Evolutionary conservation across 2,888 invertebrate species (phyloP), one percentile per base, ranked within the genome.

Genomic region (Pollenia griseotomentosa): DNA sequence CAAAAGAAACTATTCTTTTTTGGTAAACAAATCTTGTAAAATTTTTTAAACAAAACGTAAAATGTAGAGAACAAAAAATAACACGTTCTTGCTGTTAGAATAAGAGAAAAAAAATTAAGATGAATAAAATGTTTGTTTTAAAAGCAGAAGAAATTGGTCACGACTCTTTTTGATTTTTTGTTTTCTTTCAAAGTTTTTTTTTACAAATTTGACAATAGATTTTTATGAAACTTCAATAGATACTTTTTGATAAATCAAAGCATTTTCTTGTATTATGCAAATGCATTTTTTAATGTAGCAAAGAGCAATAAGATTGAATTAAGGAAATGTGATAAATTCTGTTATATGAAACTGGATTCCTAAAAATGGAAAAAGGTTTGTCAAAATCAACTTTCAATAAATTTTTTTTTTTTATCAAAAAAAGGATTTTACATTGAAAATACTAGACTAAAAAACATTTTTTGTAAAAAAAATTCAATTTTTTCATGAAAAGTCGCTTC

Each of bases 71-170:
- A 40, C 2, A 59, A 78, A 19, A 68, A 42, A 51, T 10, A 53
- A 11, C 71, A 70, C 40, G 16, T 80, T 42, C 46, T 23, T 16
- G 8, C 9, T 44, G 10, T n/a, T 44, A 14, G 33, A 9, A 44
- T 3, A 8, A 61, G 16, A 75, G 8, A 33, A 6, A 42, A 57
- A 11, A 59, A 33, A 33, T 4, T 14, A 5, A 33, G 12, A 2
- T 46, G 14, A 19, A 73, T 23, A 46, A 40, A 53, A 73, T 19
- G 14, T 83, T 78, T 63, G 71, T 59, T 59, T 55, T 46, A 44
- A 33, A 33, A 71, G 57, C 71, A 78, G 78, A 51, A 51, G 33
- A 68, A 78, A 78, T 59, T 78, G 78, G 16, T 40, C 65, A 73
- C 46, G 57, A 73, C 65, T 9, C 44, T 33, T 33, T 33, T 33